A percentile compares a stretch with the other conserved stretches of the same genome.
phyloP scores from a whole-genome alignment of 53 echinoderm and acorn worm genomes.

The Paracentrotus lividus region DNA sequence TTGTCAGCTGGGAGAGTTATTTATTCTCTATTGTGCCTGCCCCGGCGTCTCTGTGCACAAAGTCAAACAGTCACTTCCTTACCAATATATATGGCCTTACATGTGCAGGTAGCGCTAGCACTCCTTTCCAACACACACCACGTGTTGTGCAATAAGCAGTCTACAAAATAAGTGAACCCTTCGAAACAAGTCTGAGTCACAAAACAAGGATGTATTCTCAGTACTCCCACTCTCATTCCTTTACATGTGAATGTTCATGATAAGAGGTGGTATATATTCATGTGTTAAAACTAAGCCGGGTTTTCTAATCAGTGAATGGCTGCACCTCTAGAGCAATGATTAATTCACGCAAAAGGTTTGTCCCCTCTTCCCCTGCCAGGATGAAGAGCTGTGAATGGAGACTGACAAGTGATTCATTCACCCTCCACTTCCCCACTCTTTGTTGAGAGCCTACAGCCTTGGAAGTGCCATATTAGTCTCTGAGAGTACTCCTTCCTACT shows the following conservation, averaged over 20 bases:
- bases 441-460: background rate
- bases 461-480: conserved; percentile 41
- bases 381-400: background rate
- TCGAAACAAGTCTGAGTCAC: conserved; percentile 15
- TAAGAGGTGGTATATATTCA: background rate
- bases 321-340: background rate
- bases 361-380: background rate
- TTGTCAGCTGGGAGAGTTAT: background rate
- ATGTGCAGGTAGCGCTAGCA: background rate
- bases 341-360: background rate
- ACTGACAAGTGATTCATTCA: background rate
- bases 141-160: background rate
- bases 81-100: background rate
- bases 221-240: conserved; percentile 2
- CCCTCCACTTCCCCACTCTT: background rate
- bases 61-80: conserved; percentile 9
- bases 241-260: background rate
- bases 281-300: background rate
- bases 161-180: background rate
- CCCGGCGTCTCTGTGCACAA: too few species aligned
- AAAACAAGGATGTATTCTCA: background rate
- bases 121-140: background rate
- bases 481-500: background rate
- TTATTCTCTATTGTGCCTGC: background rate
- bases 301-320: background rate